These are phyloP conservation scores for Myzus persicae DNA, from an alignment of 1,140 invertebrate species.

Conservation along the genomic window DNA sequence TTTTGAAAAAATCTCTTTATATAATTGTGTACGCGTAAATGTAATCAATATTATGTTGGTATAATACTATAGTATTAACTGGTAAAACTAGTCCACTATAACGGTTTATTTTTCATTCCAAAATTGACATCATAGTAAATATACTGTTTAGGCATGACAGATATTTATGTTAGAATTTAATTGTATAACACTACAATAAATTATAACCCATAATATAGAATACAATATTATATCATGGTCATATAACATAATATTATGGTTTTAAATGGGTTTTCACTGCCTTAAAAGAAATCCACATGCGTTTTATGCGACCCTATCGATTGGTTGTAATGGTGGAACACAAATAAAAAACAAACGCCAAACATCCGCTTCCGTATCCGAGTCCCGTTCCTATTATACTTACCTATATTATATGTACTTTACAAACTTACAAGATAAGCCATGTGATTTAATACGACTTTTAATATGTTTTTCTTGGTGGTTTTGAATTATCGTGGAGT, in stretches of 20 bases:
- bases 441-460: neutral
- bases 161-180: neutral
- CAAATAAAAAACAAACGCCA: neutral
- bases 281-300: neutral
- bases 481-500: neutral
- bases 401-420: neutral
- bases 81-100: conserved; percentile 15
- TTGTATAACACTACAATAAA: neutral
- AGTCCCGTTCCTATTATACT: neutral
- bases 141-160: neutral
- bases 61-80: neutral
- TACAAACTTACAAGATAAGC: neutral
- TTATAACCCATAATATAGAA: neutral
- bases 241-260: neutral
- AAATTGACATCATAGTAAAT: conserved; percentile 9
- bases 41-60: neutral
- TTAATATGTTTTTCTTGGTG: too few relatives aligned
- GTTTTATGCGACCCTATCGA: neutral
- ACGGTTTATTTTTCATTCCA: neutral
- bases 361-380: neutral
- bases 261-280: neutral
- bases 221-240: neutral
- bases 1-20: neutral
- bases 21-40: neutral
- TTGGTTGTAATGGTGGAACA: neutral